phyloP scores from a whole-genome alignment of 2,113 vertebrate genomes.

The Heliornis fulica region DNA sequence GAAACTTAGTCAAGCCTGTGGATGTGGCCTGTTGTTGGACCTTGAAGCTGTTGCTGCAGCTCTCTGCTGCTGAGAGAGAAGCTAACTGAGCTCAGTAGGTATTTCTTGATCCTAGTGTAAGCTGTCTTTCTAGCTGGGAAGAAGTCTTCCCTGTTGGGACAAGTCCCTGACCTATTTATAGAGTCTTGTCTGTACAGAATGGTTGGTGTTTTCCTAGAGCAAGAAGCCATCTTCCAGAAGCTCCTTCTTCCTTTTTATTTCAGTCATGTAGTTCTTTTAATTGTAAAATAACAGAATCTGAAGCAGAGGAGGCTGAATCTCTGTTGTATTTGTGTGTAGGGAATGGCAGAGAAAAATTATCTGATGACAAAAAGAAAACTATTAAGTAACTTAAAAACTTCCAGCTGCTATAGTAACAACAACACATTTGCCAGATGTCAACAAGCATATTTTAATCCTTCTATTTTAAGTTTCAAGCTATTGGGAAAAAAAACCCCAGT shows the following conservation, averaged over 20 bases:
- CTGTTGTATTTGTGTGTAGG: not conserved
- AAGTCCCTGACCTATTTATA: not conserved
- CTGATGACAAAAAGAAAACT: not conserved
- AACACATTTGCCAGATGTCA: not conserved
- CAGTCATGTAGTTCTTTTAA: not conserved
- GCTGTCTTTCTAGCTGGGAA: not conserved
- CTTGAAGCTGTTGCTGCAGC: not conserved
- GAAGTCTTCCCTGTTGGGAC: not conserved
- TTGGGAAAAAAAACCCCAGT: not conserved
- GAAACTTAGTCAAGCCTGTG: not conserved
- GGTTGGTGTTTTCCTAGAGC: not conserved
- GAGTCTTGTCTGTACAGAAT: not conserved
- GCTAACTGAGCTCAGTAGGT: rapidly evolving
- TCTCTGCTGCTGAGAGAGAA: not conserved
- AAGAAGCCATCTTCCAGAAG: not conserved
- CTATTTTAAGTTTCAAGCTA: not conserved
- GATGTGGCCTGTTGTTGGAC: not conserved
- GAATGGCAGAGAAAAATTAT: not conserved
- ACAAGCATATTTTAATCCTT: not conserved
- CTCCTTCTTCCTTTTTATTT: not conserved
- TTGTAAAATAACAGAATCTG: not conserved
- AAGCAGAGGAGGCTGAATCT: not conserved
- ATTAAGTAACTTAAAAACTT: constrained; percentile 6
- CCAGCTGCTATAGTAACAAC: not conserved
- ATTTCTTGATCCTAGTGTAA: not conserved